phyloP scores from a whole-genome alignment of 2,888 invertebrate species.

The Hofmannophila pseudospretella region DNA sequence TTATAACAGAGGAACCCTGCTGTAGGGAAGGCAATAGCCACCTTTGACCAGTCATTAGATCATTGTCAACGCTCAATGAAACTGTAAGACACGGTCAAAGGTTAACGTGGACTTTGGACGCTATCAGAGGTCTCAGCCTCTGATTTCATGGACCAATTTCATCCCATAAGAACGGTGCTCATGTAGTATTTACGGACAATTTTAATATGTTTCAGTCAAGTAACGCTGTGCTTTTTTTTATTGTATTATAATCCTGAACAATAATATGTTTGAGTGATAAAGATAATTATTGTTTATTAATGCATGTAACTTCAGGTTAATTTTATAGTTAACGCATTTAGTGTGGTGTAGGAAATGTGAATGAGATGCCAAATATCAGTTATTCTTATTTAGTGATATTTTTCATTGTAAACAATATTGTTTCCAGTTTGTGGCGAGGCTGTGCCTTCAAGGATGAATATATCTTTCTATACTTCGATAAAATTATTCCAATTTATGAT shows the following conservation, averaged over 20 bases:
- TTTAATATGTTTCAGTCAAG: constrained; percentile 35
- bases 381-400: constrained; percentile 37
- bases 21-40: no score
- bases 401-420: constrained; percentile 27
- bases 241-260: constrained; percentile 42
- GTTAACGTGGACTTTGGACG: constrained; percentile 12
- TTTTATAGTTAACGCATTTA: constrained; percentile 32
- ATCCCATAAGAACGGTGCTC: constrained; percentile 24
- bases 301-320: constrained; percentile 35
- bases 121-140: constrained; percentile 13
- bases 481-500: neutral
- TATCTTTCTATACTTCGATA: neutral
- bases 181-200: constrained; percentile 36
- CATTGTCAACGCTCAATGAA: constrained; percentile 5
- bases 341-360: constrained; percentile 52
- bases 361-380: constrained; percentile 72
- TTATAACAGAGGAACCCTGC: neutral
- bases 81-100: neutral
- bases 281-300: constrained; percentile 36
- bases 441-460: constrained; percentile 26
- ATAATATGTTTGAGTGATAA: constrained; percentile 46
- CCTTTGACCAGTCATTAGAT: constrained; percentile 3
- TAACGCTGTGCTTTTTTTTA: constrained; percentile 55
- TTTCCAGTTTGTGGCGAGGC: constrained; percentile 43
- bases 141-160: constrained; percentile 15